Conservation (phyloP, 2,888 invertebrate species). For the Pycnomerus fuliginosus region DNA sequence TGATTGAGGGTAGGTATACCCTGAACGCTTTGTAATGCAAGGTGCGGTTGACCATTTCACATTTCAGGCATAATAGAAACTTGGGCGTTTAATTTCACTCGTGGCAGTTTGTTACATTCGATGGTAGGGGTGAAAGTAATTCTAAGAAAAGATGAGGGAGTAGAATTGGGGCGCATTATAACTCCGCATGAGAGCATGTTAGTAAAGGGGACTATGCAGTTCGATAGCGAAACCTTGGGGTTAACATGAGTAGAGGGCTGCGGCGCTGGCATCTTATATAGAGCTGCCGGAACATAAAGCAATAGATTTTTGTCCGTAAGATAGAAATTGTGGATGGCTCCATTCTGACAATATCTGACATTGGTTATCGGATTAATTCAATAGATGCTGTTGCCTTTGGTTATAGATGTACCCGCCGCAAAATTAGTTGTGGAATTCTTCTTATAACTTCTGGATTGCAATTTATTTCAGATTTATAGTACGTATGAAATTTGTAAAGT, state of each 20-base stretch:
- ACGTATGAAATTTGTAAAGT: slow-evolving; percentile 10
- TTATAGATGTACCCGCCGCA: slow-evolving; percentile 22
- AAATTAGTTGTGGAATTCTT: slow-evolving; percentile 31
- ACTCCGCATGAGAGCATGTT: slow-evolving; percentile 28
- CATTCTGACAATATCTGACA: slow-evolving; percentile 35
- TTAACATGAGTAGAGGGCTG: slow-evolving; percentile 26
- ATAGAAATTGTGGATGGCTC: slow-evolving; percentile 26
- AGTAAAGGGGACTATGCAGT: slow-evolving; percentile 20
- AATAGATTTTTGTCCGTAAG: slow-evolving; percentile 21
- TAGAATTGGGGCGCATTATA: slow-evolving; percentile 29
- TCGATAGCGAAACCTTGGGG: slow-evolving; percentile 24
- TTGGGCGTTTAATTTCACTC: no score
- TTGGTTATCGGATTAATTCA: slow-evolving; percentile 40
- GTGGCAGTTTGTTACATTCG: no score
- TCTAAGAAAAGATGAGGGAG: slow-evolving; percentile 16
- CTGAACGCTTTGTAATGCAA: no score
- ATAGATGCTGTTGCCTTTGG: slow-evolving; percentile 35
- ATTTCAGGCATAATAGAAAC: no score
- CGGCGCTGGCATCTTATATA: slow-evolving; percentile 24
- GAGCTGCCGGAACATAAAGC: slow-evolving; percentile 19
- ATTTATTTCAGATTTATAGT: slow-evolving; percentile 22
- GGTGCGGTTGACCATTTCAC: no score
- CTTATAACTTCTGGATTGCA: slow-evolving; percentile 20
- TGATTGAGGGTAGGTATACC: no score
- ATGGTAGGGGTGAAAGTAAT: slow-evolving; percentile 20